Evolutionary conservation across 2,888 invertebrate genomes (phyloP), one percentile per base, ranked within the genome.

Genomic region (Flexamia atlantica): DNA sequence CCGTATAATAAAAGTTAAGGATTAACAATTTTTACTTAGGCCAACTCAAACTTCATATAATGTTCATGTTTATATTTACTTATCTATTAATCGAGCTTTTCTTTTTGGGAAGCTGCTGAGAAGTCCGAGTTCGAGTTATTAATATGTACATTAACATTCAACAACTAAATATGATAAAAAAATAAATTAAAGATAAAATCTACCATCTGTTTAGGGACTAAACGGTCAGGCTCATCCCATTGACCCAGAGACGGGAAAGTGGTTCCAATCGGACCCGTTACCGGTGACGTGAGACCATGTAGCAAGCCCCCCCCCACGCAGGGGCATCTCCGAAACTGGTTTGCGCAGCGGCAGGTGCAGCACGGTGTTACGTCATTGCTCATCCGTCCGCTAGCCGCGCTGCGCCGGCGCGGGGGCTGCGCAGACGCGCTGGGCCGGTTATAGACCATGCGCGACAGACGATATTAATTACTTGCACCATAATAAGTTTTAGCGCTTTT

Each of bases 311-410:
- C 64, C 64, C 10, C 30, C 14, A 14, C 12, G 12, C 1, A 1
- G 4, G 64, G 17, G 64, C 64, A 28, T 64, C 64, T 64, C 14
- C 64, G 30, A 30, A 64, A 64, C 64, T 64, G 64, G 64, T 64
- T 64, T 64, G 64, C 64, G 64, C 64, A 64, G 64, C 64, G 64
- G 64, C 64, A 64, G 64, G 64, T 64, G 64, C 64, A 57, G 23
- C 57, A 23, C 57, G 28, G 64, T 17, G 64, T 64, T 64, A 14
- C 64, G 28, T 64, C 64, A 64, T 17, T 1, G 10, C 20, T 53
- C 53, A 53, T 53, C 53, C 53, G 20, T 17, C 53, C 53, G 14
- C 53, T 53, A 20, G 20, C 46, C 46, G 57, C 25, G 12, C 57
- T 30, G 64, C 30, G 30, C 64, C 14, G 14, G 28, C 12, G 4